Evolutionary conservation across 2,113 vertebrate genomes (phyloP).

Genomic region (Pygoscelis antarcticus): DNA sequence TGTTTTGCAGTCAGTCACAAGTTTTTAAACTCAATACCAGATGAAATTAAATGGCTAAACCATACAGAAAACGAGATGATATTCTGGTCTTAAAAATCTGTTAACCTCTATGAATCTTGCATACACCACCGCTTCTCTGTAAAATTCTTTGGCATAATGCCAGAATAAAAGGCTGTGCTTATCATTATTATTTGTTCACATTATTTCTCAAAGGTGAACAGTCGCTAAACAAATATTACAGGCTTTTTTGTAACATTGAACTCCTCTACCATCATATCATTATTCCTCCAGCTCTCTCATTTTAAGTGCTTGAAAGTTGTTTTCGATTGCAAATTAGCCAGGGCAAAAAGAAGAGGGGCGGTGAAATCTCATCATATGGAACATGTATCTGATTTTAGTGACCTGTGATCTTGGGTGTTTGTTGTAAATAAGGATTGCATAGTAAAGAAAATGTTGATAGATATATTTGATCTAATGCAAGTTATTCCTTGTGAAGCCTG

Average conservation of each 20-base stretch:
- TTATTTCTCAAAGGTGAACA: background rate
- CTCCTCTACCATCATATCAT: background rate
- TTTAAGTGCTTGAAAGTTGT: background rate
- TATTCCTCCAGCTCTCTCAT: background rate
- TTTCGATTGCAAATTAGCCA: background rate
- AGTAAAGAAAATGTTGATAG: background rate
- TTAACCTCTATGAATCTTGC: conserved; percentile 14
- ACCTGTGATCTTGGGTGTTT: background rate
- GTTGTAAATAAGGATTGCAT: background rate
- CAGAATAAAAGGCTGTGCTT: background rate
- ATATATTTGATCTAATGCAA: background rate
- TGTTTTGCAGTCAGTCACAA: background rate
- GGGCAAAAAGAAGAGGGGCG: background rate
- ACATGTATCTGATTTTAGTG: background rate
- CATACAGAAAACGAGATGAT: background rate
- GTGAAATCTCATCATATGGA: background rate
- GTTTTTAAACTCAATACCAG: background rate
- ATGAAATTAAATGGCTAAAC: background rate
- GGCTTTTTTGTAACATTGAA: background rate
- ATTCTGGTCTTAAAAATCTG: background rate
- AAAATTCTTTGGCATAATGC: background rate
- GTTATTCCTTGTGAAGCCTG: background rate
- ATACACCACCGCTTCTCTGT: background rate
- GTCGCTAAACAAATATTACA: background rate
- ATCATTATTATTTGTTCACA: background rate